Percentiles rank a stretch among this genome's conserved stretches.
Evolutionary conservation across 2,113 vertebrate species (phyloP).

Genomic region (Bolborhynchus lineola): DNA sequence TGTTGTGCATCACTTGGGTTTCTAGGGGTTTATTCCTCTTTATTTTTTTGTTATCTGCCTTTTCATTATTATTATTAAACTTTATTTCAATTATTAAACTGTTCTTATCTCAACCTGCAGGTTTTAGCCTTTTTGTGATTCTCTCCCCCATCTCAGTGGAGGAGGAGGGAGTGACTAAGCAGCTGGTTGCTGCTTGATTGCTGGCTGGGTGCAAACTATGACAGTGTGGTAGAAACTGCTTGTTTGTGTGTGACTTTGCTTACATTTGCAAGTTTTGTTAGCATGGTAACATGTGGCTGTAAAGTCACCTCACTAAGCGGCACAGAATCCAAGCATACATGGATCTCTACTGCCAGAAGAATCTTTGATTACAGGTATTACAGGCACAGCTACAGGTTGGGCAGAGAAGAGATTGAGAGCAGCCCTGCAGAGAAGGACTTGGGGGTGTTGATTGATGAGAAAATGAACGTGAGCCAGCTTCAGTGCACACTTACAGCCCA

Average conservation of each 20-base stretch:
- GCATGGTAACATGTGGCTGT: not conserved
- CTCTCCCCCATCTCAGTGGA: not conserved
- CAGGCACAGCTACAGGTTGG: not conserved
- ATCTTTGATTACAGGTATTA: not conserved
- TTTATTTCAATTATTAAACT: not conserved
- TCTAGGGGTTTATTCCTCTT: not conserved
- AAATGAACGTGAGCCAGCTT: not conserved
- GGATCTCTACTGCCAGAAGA: not conserved
- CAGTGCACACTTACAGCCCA: no score
- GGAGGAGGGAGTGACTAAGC: not conserved
- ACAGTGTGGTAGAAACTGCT: not conserved
- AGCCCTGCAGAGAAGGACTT: rapidly evolving
- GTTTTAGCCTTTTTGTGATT: not conserved
- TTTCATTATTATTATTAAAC: not conserved
- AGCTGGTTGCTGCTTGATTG: not conserved
- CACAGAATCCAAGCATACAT: not conserved
- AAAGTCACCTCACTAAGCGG: not conserved
- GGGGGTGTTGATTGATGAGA: not conserved
- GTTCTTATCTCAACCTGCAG: not conserved
- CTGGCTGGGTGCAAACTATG: not conserved
- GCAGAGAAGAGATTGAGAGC: not conserved
- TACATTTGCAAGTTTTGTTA: not conserved
- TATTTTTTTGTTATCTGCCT: not conserved
- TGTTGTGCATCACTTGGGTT: not conserved
- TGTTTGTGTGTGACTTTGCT: not conserved